These are phyloP conservation scores for Melinopterus prodromus DNA, from an alignment of 2,888 invertebrate species.

Conservation along the genomic window DNA sequence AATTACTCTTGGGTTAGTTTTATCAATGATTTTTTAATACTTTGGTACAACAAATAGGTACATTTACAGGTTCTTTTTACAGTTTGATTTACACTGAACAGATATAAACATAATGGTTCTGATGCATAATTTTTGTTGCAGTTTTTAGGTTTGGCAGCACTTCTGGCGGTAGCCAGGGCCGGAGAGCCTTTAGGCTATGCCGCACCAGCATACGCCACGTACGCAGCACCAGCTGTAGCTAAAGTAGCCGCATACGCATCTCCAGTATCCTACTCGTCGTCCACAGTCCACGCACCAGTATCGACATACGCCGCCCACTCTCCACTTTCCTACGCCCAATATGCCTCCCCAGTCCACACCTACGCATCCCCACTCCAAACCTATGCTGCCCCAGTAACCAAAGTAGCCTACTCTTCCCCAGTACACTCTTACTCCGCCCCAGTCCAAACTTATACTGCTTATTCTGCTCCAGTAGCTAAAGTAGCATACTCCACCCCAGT, in stretches of 20 bases:
- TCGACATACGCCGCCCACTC: not conserved
- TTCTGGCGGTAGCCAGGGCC: slow-evolving; percentile 41
- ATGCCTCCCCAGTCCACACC: slow-evolving; percentile 33
- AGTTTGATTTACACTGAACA: too few species aligned
- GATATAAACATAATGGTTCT: too few species aligned
- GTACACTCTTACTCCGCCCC: slow-evolving; percentile 31
- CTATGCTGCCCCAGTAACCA: slow-evolving; percentile 35
- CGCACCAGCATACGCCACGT: slow-evolving; percentile 31
- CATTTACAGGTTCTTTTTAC: too few species aligned
- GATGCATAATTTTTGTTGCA: slow-evolving; percentile 26
- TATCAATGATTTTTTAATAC: too few species aligned
- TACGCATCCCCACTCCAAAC: slow-evolving; percentile 37
- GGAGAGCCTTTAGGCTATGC: slow-evolving; percentile 45
- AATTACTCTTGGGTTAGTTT: too few species aligned
- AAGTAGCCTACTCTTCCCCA: slow-evolving; percentile 32
- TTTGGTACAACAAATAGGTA: too few species aligned
- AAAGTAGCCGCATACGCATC: slow-evolving; percentile 37
- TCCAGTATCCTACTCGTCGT: slow-evolving; percentile 24
- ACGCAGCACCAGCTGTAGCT: slow-evolving; percentile 40
- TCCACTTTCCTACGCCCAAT: slow-evolving; percentile 10
- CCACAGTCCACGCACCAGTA: not conserved
- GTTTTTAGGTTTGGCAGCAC: slow-evolving; percentile 41
- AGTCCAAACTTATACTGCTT: slow-evolving; percentile 31
- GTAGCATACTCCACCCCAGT: slow-evolving; percentile 29
- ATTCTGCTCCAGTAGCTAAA: slow-evolving; percentile 33